A percentile compares a stretch with the other conserved stretches of the same genome.
Conservation (phyloP, 2,888 invertebrate genomes). For the Prosopocoilus inquinatus region DNA sequence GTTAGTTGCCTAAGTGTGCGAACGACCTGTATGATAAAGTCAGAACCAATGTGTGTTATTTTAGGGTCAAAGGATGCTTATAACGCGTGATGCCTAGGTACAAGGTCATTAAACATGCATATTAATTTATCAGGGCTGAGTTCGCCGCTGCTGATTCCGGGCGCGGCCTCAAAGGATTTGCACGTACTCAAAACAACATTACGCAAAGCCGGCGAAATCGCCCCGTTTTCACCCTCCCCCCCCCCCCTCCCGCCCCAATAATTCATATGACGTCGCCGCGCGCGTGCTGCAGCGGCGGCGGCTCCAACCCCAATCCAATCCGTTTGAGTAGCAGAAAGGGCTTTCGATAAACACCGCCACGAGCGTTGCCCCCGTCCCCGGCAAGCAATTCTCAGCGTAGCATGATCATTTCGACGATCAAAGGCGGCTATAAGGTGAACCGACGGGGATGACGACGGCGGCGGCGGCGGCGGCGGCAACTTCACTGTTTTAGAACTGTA, state of each 20-base stretch:
- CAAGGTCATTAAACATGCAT: neutral
- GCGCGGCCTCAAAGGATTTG: conserved; percentile 10
- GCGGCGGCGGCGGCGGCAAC: neutral
- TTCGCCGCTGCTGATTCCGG: neutral
- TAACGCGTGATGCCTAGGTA: conserved; percentile 5
- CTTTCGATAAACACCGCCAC: neutral
- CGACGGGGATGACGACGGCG: conserved; percentile 1
- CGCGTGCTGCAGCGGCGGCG: neutral
- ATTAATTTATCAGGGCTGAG: too few relatives aligned
- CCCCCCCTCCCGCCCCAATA: too few relatives aligned
- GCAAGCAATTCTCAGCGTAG: neutral
- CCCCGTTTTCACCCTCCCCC: conserved; percentile 12
- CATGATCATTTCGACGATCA: conserved; percentile 15
- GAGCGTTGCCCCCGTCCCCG: neutral
- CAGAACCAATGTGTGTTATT: neutral
- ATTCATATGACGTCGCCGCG: conserved; percentile 6
- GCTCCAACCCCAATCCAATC: conserved; percentile 2
- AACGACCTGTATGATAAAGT: too few relatives aligned
- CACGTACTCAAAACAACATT: conserved; percentile 4
- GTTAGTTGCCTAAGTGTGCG: too few relatives aligned
- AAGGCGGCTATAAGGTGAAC: conserved; percentile 11
- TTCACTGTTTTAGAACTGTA: too few relatives aligned
- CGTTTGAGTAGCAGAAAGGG: conserved; percentile 1
- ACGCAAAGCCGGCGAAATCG: conserved; percentile 8
- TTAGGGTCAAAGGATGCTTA: neutral